These are phyloP conservation scores for Plusia festucae DNA, from an alignment of 2,888 invertebrate species.

Conservation along the genomic window DNA sequence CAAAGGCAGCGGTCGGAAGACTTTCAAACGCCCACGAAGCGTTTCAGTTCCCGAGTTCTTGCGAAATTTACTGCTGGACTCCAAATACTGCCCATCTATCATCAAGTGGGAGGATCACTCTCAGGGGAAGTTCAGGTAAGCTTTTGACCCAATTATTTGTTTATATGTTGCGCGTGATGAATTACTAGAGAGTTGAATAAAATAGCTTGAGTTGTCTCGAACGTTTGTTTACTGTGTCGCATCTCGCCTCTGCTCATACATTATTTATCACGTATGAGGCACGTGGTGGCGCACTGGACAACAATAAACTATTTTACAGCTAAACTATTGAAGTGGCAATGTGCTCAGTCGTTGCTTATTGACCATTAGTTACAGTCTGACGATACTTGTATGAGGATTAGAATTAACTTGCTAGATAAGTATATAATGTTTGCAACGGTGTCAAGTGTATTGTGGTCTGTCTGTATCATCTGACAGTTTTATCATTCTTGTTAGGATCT, in stretches of 20 bases:
- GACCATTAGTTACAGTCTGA: slow-evolving; percentile 58
- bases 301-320: slow-evolving; percentile 74
- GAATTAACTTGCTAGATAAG: slow-evolving; percentile 36
- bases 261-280: slow-evolving; percentile 77
- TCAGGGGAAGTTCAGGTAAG: slow-evolving; percentile 93
- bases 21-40: slow-evolving; percentile 83
- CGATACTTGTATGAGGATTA: slow-evolving; percentile 21
- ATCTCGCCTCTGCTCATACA: slow-evolving; percentile 67
- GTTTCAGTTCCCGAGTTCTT: slow-evolving; percentile 95
- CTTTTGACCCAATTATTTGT: slow-evolving; percentile 44
- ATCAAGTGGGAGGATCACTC: slow-evolving; percentile 97
- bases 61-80: slow-evolving; percentile 93
- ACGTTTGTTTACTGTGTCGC: slow-evolving; percentile 61
- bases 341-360: slow-evolving; percentile 59
- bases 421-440: slow-evolving; percentile 50
- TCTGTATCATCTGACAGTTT: slow-evolving; percentile 10
- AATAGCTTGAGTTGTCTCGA: slow-evolving; percentile 70
- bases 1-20: slow-evolving; percentile 84
- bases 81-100: slow-evolving; percentile 93
- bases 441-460: slow-evolving; percentile 48
- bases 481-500: slow-evolving; percentile 19
- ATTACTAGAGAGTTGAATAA: slow-evolving; percentile 52
- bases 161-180: slow-evolving; percentile 26
- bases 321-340: slow-evolving; percentile 64
- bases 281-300: slow-evolving; percentile 74